These are phyloP conservation scores for Apostichopus japonicus DNA, from an alignment of 35 echinoderm and acorn worm genomes.

Conservation along the genomic window DNA sequence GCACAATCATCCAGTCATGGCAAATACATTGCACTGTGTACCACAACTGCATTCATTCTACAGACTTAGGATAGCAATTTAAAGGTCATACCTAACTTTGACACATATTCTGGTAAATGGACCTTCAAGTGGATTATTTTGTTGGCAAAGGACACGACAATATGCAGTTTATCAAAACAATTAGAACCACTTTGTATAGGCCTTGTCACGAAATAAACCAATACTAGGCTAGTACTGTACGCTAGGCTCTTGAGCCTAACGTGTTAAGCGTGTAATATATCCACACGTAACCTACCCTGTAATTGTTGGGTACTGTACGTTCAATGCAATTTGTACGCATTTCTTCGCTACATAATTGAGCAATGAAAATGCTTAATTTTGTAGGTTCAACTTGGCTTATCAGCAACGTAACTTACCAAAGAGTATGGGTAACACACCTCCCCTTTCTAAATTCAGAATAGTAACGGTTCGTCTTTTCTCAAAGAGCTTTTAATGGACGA, in stretches of 20 bases:
- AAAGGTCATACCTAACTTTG: no score
- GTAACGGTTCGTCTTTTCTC: background rate
- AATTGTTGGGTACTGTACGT: background rate
- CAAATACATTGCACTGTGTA: no score
- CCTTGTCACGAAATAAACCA: no score
- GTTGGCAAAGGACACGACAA: no score
- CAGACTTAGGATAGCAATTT: no score
- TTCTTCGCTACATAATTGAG: background rate
- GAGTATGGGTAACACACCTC: slow-evolving; percentile 19
- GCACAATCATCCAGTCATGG: no score
- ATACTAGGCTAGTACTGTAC: background rate
- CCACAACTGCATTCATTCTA: no score
- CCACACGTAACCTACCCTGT: background rate
- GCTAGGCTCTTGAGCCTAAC: background rate
- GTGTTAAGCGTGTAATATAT: no score
- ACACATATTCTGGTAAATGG: no score
- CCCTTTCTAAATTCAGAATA: background rate
- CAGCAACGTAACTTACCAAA: background rate
- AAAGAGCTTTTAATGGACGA: background rate
- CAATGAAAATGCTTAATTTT: background rate
- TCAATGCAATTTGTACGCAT: background rate
- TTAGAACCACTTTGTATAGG: no score
- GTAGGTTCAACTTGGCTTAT: background rate
- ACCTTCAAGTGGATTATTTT: no score
- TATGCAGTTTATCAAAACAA: no score